These are phyloP conservation scores for Hypanus sabinus DNA, from an alignment of 2,113 vertebrate genomes.

Conservation along the genomic window DNA sequence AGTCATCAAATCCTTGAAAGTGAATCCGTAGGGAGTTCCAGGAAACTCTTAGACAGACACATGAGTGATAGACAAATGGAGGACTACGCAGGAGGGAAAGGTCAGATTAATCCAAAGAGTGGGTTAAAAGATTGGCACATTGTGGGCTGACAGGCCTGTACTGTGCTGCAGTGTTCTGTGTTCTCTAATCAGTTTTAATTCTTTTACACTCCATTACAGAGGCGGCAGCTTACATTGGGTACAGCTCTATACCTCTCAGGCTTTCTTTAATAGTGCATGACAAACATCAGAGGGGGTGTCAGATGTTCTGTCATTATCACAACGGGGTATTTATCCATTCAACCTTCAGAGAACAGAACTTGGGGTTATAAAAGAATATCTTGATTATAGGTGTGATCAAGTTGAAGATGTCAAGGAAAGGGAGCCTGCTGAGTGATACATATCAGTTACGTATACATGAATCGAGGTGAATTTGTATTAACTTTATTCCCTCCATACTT, in stretches of 20 bases:
- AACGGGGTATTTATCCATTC: slow-evolving; percentile 3
- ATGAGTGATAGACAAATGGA: no score
- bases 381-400: background rate
- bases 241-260: background rate
- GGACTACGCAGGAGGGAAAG: no score
- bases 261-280: slow-evolving; percentile 1
- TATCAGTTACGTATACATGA: background rate
- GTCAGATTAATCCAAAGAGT: no score
- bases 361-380: slow-evolving; percentile 9
- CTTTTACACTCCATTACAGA: background rate
- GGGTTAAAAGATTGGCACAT: no score
- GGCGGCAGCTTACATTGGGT: background rate
- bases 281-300: background rate
- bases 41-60: no score
- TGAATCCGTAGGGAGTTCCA: no score
- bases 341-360: background rate
- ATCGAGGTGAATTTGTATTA: no score
- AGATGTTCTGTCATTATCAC: background rate
- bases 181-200: background rate
- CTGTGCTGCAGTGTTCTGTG: no score
- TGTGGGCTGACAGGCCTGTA: no score
- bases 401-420: background rate
- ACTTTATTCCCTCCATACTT: background rate
- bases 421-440: background rate
- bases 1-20: no score